A percentile compares a stretch with the other conserved stretches of the same genome.
These are phyloP conservation scores for Tenodera sinensis DNA, from an alignment of 2,888 invertebrate genomes.

Conservation along the genomic window DNA sequence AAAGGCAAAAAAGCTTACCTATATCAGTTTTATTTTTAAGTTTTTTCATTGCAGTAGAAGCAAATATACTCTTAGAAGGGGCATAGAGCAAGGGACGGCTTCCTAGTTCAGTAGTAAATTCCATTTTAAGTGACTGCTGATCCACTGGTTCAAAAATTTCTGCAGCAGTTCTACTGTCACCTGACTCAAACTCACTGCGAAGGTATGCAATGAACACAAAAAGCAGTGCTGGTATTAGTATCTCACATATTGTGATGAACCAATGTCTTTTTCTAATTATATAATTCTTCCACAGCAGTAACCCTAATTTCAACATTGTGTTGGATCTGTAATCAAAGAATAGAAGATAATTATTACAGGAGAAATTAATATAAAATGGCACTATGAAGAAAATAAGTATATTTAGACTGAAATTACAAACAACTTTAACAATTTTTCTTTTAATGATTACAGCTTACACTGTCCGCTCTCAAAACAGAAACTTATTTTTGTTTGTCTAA, in stretches of 20 bases:
- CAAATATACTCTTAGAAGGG: not conserved
- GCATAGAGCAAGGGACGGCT: not conserved
- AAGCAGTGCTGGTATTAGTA: constrained; percentile 21
- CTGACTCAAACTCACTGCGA: not conserved
- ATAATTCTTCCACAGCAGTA: constrained; percentile 27
- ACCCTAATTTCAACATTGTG: not conserved
- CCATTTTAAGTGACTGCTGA: not conserved
- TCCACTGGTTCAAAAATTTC: not conserved
- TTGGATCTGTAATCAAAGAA: no score
- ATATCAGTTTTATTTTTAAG: not conserved
- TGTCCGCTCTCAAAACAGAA: no score
- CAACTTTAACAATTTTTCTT: no score
- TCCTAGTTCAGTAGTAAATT: not conserved
- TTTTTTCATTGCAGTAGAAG: not conserved
- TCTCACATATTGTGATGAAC: constrained; percentile 22
- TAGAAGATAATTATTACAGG: no score
- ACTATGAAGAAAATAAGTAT: no score
- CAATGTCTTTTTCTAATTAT: constrained; percentile 22
- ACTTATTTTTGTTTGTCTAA: no score
- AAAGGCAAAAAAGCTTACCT: not conserved
- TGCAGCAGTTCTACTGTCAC: not conserved
- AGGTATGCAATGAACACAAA: constrained; percentile 10
- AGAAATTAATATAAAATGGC: no score
- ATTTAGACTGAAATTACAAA: no score
- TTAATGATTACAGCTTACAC: no score